Percentiles rank a stretch among this genome's conserved stretches.
Conservation (phyloP, 2,888 invertebrate genomes). For the Perizoma flavofasciatum region DNA sequence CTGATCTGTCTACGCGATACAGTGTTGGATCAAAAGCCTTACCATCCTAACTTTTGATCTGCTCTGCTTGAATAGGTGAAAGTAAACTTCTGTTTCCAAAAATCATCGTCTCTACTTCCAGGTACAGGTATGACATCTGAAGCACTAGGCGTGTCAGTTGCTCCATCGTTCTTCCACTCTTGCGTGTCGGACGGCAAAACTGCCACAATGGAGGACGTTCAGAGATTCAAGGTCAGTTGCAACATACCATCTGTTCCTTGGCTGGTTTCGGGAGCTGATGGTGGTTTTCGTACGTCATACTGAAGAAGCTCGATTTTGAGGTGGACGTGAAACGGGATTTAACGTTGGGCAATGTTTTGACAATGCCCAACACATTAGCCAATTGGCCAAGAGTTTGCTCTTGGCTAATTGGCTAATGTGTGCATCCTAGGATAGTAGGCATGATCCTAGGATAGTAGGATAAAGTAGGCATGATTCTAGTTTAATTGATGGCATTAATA, state of each 20-base stretch:
- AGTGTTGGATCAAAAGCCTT: no score
- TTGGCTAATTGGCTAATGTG: no score
- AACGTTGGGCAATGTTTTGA: no score
- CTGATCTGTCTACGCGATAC: no score
- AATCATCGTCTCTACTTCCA: slow-evolving; percentile 42
- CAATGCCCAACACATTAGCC: no score
- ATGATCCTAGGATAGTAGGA: no score
- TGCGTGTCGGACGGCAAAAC: slow-evolving; percentile 97
- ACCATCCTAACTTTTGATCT: no score
- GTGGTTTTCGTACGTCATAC: slow-evolving; percentile 6
- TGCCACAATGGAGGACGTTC: slow-evolving; percentile 97
- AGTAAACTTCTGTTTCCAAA: background rate
- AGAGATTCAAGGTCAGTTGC: slow-evolving; percentile 92
- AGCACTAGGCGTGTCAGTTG: slow-evolving; percentile 97
- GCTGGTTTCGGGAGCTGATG: slow-evolving; percentile 9
- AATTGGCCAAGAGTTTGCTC: no score
- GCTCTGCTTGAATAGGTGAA: no score
- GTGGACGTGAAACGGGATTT: background rate
- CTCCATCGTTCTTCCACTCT: slow-evolving; percentile 97
- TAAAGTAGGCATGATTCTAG: no score
- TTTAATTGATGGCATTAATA: no score
- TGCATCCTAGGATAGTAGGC: no score
- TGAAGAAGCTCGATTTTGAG: background rate
- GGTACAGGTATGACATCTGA: slow-evolving; percentile 97
- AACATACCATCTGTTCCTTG: slow-evolving; percentile 20